phyloP scores from a whole-genome alignment of 1,140 invertebrate genomes.

The Heliconius eleuchia region DNA sequence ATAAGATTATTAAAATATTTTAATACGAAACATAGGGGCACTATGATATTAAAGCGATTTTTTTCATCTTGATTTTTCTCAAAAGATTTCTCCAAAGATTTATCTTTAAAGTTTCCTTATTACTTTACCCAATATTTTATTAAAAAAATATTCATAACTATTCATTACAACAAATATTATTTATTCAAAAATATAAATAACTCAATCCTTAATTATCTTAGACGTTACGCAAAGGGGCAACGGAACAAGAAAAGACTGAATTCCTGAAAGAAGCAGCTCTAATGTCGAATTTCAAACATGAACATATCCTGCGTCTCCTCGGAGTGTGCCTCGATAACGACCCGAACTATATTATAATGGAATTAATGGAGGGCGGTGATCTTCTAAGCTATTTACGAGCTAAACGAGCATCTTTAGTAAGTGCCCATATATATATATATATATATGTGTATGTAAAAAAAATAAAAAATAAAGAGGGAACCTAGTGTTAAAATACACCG shows the following conservation, averaged over 20 bases:
- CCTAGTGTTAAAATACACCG: too few relatives aligned
- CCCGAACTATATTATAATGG: constrained; percentile 95
- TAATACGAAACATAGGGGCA: too few relatives aligned
- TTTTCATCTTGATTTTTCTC: too few relatives aligned
- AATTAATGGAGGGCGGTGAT: constrained; percentile 98
- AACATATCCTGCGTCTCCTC: constrained; percentile 95
- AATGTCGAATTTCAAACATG: constrained; percentile 98
- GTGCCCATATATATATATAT: constrained; percentile 36
- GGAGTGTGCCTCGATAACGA: constrained; percentile 97
- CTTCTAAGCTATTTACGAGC: constrained; percentile 93
- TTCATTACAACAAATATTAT: background rate
- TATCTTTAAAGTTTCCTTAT: too few relatives aligned
- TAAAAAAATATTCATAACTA: background rate
- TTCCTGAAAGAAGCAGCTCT: constrained; percentile 98
- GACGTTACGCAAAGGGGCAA: constrained; percentile 96
- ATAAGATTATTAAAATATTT: too few relatives aligned
- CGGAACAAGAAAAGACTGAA: constrained; percentile 93
- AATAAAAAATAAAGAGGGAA: background rate
- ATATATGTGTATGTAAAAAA: too few relatives aligned
- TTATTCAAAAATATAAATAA: background rate
- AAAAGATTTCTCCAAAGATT: too few relatives aligned
- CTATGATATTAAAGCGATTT: too few relatives aligned
- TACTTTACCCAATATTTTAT: too few relatives aligned
- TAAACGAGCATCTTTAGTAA: constrained; percentile 86
- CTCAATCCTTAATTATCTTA: constrained; percentile 66